These are phyloP conservation scores for Centrocercus urophasianus DNA, from an alignment of 2,113 vertebrate genomes.

Conservation along the genomic window DNA sequence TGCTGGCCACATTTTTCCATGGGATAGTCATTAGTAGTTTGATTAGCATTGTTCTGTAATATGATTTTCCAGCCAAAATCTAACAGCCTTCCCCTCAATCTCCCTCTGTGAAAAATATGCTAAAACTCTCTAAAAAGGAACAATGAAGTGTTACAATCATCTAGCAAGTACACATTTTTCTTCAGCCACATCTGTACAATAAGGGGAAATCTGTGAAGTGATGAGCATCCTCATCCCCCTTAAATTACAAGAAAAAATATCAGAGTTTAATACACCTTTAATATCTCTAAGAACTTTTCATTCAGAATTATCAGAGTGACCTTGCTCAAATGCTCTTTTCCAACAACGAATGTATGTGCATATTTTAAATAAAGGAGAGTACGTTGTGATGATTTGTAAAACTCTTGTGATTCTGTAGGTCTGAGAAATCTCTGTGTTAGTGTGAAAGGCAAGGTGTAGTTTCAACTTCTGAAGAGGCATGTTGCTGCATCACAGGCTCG, in stretches of 20 bases:
- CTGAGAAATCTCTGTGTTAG: neutral
- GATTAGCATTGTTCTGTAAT: conserved; percentile 63
- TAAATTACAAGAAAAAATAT: neutral
- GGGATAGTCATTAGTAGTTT: conserved; percentile 22
- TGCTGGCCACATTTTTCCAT: conserved; percentile 39
- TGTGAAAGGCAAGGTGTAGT: neutral
- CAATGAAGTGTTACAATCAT: neutral
- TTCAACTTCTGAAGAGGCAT: neutral
- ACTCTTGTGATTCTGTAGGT: neutral
- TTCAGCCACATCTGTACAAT: neutral
- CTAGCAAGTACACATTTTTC: neutral
- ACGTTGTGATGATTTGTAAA: neutral
- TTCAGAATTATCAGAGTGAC: neutral
- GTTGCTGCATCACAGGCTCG: neutral
- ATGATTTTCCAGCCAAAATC: conserved; percentile 2
- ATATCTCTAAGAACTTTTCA: neutral
- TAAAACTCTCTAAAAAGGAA: neutral
- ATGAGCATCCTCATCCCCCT: neutral
- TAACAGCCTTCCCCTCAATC: conserved; percentile 8
- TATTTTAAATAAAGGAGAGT: neutral
- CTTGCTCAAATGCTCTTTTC: neutral
- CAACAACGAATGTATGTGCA: accelerated
- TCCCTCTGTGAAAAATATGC: conserved; percentile 11
- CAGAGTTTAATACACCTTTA: neutral
- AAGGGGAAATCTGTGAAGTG: neutral